Base-by-base conservation (phyloP, 2,797 vertebrate species). In the Anas bernieri region DNA sequence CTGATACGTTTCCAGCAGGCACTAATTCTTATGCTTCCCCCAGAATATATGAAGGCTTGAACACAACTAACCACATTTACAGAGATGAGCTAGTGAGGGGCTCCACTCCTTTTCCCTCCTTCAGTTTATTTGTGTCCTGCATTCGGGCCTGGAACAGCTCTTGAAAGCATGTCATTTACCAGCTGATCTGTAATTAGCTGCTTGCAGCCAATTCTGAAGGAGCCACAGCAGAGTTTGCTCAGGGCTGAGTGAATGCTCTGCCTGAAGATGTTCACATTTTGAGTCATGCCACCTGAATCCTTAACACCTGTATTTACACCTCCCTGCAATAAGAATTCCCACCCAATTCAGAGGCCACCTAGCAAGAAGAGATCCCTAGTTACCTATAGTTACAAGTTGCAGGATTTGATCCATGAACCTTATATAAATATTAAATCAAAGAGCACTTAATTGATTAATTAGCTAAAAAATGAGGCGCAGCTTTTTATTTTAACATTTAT, bases 211-310 rank as follows among this genome's bases (percentile, higher is more conserved):
- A 7, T n/a, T 66, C 63, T 16, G 30, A 66, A 39, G 67, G 90
- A 90, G 31, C 59, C 91, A 22, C 78, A 76, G 41, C 12, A 85
- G 39, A 85, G 33, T 83, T 78, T 63, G 67, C 56, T 92, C 93
- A 94, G 56, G 48, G 63, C 64, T 88, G 86, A 92, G 45, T 50
- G 94, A 94, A 93, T 70, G 48, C 21, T 94, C n/a, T 73, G 62
- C 63, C 30, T 30, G 41, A 66, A 16, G 41, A 45, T 45, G 41
- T 20, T 66, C 33, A 8, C 31, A 16, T n/a, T 25, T 17, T 66
- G 31, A 16, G 12, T 25, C 21, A 12, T n/a, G 43, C 22, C 63
- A n/a, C 31, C 43, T 33, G 43, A 11, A 76, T 91, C 74, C 62
- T 48, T 41, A 31, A 55, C 52, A 78, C 33, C 21, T 23, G 28